These are phyloP conservation scores for Teleiodes luculella DNA, from an alignment of 2,888 invertebrate genomes.

Conservation along the genomic window DNA sequence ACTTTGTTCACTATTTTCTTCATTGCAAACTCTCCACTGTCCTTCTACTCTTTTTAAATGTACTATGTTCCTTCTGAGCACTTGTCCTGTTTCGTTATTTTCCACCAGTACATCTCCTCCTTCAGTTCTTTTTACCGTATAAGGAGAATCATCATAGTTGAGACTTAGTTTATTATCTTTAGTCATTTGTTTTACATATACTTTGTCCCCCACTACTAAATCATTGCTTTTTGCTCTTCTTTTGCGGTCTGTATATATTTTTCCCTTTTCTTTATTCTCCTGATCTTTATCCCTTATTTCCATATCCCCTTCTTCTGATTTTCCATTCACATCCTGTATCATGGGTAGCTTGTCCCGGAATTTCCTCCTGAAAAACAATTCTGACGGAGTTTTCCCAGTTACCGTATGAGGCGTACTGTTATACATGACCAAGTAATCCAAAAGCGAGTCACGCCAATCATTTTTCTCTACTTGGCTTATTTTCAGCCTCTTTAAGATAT, in stretches of 20 bases:
- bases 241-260: conserved; percentile 11
- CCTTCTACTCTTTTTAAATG: conserved; percentile 11
- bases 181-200: conserved; percentile 24
- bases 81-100: conserved; percentile 26
- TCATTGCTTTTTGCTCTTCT: not conserved
- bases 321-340: conserved; percentile 10
- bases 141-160: conserved; percentile 18
- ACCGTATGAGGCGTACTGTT: conserved; percentile 34
- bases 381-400: conserved; percentile 31
- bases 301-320: not conserved
- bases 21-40: not conserved
- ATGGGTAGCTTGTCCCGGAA: conserved; percentile 30
- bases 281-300: conserved; percentile 23
- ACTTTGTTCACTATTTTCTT: not conserved
- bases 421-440: conserved; percentile 29
- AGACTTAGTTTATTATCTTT: conserved; percentile 22
- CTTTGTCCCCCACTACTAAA: conserved; percentile 24
- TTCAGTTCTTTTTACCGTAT: conserved; percentile 18
- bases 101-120: conserved; percentile 18
- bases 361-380: conserved; percentile 28
- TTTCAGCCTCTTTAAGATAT: conserved; percentile 14
- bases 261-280: conserved; percentile 10
- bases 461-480: conserved; percentile 14
- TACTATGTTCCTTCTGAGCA: conserved; percentile 20
- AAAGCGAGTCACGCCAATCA: conserved; percentile 22